Conservation (phyloP, 2,888 invertebrate species). For the Seira sanloemensis region DNA sequence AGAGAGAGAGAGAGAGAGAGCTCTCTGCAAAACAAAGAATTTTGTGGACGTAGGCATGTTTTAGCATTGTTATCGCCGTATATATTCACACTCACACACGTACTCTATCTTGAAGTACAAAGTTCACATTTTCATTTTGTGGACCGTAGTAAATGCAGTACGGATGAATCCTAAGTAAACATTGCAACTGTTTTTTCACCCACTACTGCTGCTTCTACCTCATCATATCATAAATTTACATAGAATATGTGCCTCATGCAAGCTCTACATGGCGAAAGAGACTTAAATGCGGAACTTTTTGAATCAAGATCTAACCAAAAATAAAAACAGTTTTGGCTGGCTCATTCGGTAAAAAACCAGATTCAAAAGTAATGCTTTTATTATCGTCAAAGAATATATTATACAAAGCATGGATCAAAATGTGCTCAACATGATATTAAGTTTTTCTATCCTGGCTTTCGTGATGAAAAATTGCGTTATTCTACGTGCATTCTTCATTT, state of each 20-base stretch:
- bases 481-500: too few species aligned
- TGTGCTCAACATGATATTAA: too few species aligned
- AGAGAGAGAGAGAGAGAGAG: too few species aligned
- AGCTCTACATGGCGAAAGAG: neutral
- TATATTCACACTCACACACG: neutral
- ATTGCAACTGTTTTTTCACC: slow-evolving; percentile 4
- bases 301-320: neutral
- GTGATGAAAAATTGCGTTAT: too few species aligned
- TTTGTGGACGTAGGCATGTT: neutral
- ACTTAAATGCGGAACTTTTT: neutral
- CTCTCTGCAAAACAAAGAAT: slow-evolving; percentile 9
- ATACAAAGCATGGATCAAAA: too few species aligned
- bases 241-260: neutral
- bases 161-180: neutral
- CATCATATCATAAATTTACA: neutral
- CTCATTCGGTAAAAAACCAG: neutral
- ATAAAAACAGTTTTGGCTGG: neutral
- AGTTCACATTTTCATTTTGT: neutral
- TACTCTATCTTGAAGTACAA: neutral
- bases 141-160: neutral
- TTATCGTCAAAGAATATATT: too few species aligned
- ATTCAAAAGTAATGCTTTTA: neutral
- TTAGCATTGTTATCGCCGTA: neutral
- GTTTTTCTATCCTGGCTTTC: too few species aligned
- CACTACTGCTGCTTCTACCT: neutral